phyloP scores from a whole-genome alignment of 2,113 vertebrate species.

The Nicator chloris region DNA sequence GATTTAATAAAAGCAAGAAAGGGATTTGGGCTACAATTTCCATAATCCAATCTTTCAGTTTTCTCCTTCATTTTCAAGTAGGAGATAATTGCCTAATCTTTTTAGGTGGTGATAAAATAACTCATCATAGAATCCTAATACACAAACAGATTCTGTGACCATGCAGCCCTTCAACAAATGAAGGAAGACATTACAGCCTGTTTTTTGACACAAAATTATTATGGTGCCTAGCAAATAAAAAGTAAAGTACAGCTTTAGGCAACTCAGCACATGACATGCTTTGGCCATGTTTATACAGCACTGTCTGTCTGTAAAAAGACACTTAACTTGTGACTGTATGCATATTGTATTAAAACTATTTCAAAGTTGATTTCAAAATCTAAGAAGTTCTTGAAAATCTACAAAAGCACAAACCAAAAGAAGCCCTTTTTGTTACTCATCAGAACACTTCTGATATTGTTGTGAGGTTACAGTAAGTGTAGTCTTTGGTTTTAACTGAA shows the following conservation, averaged over 20 bases:
- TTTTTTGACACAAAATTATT: slow-evolving; percentile 33
- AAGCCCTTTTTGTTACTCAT: background rate
- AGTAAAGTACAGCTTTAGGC: slow-evolving; percentile 11
- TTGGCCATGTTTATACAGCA: slow-evolving; percentile 41
- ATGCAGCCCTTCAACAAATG: background rate
- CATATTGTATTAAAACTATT: background rate
- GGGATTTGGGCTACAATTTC: background rate
- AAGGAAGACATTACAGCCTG: slow-evolving; percentile 7
- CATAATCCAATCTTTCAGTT: background rate
- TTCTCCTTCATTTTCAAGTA: background rate
- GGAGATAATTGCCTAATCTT: background rate
- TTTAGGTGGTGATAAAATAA: background rate
- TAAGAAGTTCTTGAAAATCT: slow-evolving; percentile 17
- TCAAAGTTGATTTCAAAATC: background rate
- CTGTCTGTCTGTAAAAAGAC: background rate
- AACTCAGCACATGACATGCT: background rate
- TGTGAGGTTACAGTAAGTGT: background rate
- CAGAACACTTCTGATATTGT: background rate
- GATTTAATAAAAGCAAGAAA: background rate
- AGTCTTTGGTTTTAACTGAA: slow-evolving; percentile 53
- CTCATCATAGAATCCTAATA: background rate
- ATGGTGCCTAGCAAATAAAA: slow-evolving; percentile 43
- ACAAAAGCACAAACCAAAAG: slow-evolving; percentile 1
- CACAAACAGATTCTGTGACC: background rate
- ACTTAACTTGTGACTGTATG: background rate